phyloP scores from a whole-genome alignment of 2,888 invertebrate species.

The Eupelmus urozonus region DNA sequence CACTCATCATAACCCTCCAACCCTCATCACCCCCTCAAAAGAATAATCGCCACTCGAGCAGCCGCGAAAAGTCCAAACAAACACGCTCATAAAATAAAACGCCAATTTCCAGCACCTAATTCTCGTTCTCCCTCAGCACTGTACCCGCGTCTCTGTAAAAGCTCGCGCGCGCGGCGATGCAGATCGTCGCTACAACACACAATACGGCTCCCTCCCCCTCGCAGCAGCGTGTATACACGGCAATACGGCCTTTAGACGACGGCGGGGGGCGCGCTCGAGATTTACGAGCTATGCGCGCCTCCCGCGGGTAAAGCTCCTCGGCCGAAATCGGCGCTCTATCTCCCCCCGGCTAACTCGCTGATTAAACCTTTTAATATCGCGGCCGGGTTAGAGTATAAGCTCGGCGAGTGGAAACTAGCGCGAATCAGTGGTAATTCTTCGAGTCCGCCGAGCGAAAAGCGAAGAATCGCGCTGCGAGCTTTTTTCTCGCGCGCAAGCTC shows the following conservation, averaged over 20 bases:
- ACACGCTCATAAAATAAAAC: slow-evolving; percentile 9
- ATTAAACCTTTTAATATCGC: slow-evolving; percentile 68
- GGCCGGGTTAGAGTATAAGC: not conserved
- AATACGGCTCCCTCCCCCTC: slow-evolving; percentile 1
- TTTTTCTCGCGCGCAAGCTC: not conserved
- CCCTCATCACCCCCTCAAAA: too few relatives aligned
- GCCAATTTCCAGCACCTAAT: not conserved
- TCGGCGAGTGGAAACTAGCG: too few relatives aligned
- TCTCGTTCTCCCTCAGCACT: not conserved
- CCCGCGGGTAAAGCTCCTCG: slow-evolving; percentile 12
- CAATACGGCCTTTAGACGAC: slow-evolving; percentile 41
- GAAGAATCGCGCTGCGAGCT: too few relatives aligned
- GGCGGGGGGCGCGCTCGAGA: slow-evolving; percentile 37
- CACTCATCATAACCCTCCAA: too few relatives aligned
- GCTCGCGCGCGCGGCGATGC: not conserved
- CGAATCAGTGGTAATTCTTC: too few relatives aligned
- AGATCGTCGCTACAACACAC: not conserved
- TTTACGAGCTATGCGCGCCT: slow-evolving; percentile 59
- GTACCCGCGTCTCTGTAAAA: not conserved
- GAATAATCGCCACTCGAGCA: too few relatives aligned
- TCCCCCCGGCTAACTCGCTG: slow-evolving; percentile 63
- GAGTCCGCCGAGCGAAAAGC: too few relatives aligned
- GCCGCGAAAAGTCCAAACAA: too few relatives aligned
- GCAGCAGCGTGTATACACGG: not conserved
- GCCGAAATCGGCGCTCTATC: not conserved